Percentiles rank a stretch among this genome's conserved stretches.
phyloP scores from a whole-genome alignment of 2,888 invertebrate species.

The Drosophila bunnanda region DNA sequence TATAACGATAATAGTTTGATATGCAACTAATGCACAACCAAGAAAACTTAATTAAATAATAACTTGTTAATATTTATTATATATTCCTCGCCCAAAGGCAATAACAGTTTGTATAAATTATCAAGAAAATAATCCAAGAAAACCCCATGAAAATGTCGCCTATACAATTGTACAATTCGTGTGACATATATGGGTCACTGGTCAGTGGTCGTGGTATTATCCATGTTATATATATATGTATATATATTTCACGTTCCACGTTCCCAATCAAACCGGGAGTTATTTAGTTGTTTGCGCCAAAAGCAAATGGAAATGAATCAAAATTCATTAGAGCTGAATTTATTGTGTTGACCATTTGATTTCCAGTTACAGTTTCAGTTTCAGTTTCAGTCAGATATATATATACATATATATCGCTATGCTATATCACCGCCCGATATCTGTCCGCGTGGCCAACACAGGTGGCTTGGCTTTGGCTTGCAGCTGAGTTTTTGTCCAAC shows the following conservation, averaged over 20 bases:
- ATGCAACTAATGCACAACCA: too few species aligned
- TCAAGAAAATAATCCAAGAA: not conserved
- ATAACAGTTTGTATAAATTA: too few species aligned
- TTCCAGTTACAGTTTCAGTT: slow-evolving; percentile 16
- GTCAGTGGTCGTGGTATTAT: slow-evolving; percentile 29
- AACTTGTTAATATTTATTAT: too few species aligned
- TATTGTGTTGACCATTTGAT: slow-evolving; percentile 62
- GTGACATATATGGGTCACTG: slow-evolving; percentile 12
- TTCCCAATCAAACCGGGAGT: slow-evolving; percentile 42
- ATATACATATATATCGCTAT: not conserved
- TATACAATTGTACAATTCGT: not conserved
- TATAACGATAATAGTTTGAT: too few species aligned
- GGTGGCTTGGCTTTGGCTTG: slow-evolving; percentile 44
- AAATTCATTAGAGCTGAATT: slow-evolving; percentile 74
- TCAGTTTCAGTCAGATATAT: slow-evolving; percentile 33
- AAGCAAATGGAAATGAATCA: slow-evolving; percentile 75
- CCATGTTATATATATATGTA: slow-evolving; percentile 22
- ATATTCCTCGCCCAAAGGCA: too few species aligned
- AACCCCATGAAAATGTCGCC: slow-evolving; percentile 1
- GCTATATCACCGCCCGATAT: slow-evolving; percentile 28
- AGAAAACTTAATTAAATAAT: too few species aligned
- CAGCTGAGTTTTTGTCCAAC: slow-evolving; percentile 42
- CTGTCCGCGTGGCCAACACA: slow-evolving; percentile 33
- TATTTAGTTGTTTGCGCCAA: slow-evolving; percentile 69
- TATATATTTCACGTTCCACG: not conserved